Evolutionary conservation across 2,113 vertebrate species (phyloP).

Genomic region (Rhynchopsitta pachyrhyncha): DNA sequence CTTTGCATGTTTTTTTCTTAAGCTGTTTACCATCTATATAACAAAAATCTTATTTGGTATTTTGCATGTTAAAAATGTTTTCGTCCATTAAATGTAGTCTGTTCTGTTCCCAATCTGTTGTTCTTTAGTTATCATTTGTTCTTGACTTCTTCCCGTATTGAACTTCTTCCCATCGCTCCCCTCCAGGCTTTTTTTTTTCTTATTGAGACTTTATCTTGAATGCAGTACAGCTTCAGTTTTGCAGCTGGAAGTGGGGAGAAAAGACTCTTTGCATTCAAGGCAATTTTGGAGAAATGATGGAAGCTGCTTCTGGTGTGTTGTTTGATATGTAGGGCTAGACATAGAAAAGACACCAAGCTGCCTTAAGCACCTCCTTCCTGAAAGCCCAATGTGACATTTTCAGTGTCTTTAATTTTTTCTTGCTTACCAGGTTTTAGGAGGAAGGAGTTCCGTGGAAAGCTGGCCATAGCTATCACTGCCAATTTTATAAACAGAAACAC

Average conservation of each 20-base stretch:
- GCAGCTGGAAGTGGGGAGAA: neutral
- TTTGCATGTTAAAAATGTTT: neutral
- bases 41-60: neutral
- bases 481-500: constrained; percentile 99
- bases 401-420: neutral
- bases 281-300: neutral
- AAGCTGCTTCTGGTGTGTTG: neutral
- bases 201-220: neutral
- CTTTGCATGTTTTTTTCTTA: neutral
- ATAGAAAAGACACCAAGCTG: neutral
- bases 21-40: neutral
- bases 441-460: constrained; percentile 95
- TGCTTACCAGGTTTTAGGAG: constrained; percentile 87
- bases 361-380: neutral
- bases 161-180: neutral
- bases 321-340: neutral
- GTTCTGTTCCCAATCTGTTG: neutral
- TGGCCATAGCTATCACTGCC: constrained; percentile 97
- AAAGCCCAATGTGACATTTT: neutral
- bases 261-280: neutral
- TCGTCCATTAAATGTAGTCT: neutral
- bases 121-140: neutral
- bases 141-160: neutral
- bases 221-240: neutral
- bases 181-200: neutral